Percentiles rank a stretch among this genome's conserved stretches.
Conservation (phyloP, 1,140 invertebrate species). For the Metaphire vulgaris region DNA sequence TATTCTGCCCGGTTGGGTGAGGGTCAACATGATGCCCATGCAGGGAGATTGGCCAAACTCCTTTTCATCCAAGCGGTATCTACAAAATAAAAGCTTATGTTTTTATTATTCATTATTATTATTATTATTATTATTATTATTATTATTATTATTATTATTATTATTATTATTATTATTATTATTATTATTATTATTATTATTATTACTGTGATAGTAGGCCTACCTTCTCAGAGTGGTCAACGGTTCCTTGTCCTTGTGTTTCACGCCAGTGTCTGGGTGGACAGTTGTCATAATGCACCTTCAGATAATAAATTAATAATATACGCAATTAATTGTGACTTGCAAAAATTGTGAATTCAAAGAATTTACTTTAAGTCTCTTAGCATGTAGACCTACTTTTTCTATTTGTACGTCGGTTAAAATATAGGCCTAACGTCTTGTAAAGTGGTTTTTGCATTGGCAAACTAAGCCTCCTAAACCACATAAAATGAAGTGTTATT, state of each 20-base stretch:
- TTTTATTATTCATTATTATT: too few relatives aligned
- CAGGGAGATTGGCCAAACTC: constrained; percentile 23
- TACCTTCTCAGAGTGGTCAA: constrained; percentile 41
- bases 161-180: neutral
- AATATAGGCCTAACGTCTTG: too few relatives aligned
- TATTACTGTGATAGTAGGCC: constrained; percentile 1
- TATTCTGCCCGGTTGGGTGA: constrained; percentile 4
- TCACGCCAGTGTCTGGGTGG: constrained; percentile 39
- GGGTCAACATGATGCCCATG: constrained; percentile 21
- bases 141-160: neutral
- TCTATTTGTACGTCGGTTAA: too few relatives aligned
- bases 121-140: too few relatives aligned
- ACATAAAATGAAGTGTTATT: too few relatives aligned
- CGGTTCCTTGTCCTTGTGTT: constrained; percentile 37
- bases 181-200: neutral
- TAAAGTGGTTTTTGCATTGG: too few relatives aligned
- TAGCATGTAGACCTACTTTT: too few relatives aligned
- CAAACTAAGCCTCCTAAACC: too few relatives aligned
- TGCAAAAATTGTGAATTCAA: too few relatives aligned
- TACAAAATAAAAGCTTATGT: constrained; percentile 19
- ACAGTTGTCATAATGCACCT: constrained; percentile 44
- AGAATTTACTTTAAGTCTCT: too few relatives aligned
- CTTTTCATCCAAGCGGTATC: constrained; percentile 14
- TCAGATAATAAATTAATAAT: neutral
- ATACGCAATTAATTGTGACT: too few relatives aligned